Base-by-base conservation (phyloP, 64 coral and sea anemone species). In the Acropora yongei region DNA sequence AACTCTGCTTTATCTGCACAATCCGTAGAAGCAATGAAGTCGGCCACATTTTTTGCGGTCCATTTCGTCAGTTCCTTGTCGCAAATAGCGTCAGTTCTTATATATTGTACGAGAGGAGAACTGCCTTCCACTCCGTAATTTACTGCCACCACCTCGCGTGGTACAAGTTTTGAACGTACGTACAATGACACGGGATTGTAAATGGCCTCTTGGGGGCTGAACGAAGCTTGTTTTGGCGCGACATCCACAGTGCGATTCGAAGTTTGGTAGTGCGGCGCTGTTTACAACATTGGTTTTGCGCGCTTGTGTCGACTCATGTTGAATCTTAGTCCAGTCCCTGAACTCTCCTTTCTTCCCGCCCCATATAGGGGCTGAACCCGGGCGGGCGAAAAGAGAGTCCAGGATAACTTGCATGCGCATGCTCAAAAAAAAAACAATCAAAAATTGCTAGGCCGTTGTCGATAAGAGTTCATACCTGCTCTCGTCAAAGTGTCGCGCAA, bases 21-120 rank as follows among this genome's bases (percentile, higher is more conserved):
- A 71, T 97, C 95, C 18, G 95, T 97, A 12, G 95, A 92, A 43
- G 89, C 46, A 51, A 97, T 94, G 18, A 97, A 97, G 44, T 97
- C 95, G 14, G 92, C 92, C 11, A 97, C 95, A 76, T 97, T 97
- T 50, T 80, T 82, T 17, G 92, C 95, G 13, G 68, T 87, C 95
- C 95, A 97, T 72, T 88, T 87, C 1, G 88, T 90, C 50, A 97
- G 82, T 8, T 91, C 88, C 30, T 89, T 90, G 55, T 88, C 83
- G 76, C 95, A 97, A 40, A 97, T 97, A 4, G 86, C 79, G 30
- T 94, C 89, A 30, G 95, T 97, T 43, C 94, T 97, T 43, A 97
- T 97, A 53, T 97, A 97, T 83, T 97, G 92, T 3, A 97, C 95
- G 30, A 97, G 74, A 12, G 95, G 92, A 5, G 90, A 82, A 55